Conservation (phyloP, 2,888 invertebrate species). For the Campoplex capitator region DNA sequence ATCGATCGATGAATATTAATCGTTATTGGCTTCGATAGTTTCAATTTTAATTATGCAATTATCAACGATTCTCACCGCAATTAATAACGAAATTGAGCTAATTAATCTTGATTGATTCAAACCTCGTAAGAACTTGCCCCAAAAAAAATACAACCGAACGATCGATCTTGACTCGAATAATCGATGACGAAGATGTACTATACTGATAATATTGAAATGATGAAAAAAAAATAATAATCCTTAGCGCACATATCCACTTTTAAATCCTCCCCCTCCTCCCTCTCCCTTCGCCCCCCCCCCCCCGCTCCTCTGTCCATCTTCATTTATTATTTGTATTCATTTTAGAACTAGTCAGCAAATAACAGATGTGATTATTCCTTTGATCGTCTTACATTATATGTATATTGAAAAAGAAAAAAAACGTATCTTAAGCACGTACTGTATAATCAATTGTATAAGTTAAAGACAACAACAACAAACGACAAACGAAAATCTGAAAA, state of each 20-base stretch:
- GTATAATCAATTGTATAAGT: conserved; percentile 57
- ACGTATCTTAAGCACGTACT: conserved; percentile 63
- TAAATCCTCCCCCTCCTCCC: not conserved
- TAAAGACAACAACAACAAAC: conserved; percentile 22
- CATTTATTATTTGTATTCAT: conserved; percentile 62
- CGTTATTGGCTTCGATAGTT: conserved; percentile 30
- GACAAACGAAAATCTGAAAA: not conserved
- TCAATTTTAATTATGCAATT: conserved; percentile 20
- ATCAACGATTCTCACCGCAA: conserved; percentile 9
- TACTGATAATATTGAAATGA: conserved; percentile 49
- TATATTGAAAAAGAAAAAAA: conserved; percentile 43
- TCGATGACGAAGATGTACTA: conserved; percentile 57
- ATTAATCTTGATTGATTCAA: conserved; percentile 39
- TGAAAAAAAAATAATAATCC: conserved; percentile 42
- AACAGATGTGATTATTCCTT: conserved; percentile 64
- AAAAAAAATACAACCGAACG: conserved; percentile 7
- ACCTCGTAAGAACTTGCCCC: conserved; percentile 8
- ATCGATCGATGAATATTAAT: conserved; percentile 15
- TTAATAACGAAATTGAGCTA: not conserved
- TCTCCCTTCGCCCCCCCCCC: not conserved
- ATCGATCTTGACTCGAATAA: conserved; percentile 29
- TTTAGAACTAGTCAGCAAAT: conserved; percentile 66
- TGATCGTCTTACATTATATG: conserved; percentile 57
- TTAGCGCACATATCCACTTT: conserved; percentile 64
- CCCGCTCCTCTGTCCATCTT: not conserved